A percentile compares a stretch with the other conserved stretches of the same genome.
phyloP scores from a whole-genome alignment of 2,888 invertebrate species.

The Artemia sinica region DNA sequence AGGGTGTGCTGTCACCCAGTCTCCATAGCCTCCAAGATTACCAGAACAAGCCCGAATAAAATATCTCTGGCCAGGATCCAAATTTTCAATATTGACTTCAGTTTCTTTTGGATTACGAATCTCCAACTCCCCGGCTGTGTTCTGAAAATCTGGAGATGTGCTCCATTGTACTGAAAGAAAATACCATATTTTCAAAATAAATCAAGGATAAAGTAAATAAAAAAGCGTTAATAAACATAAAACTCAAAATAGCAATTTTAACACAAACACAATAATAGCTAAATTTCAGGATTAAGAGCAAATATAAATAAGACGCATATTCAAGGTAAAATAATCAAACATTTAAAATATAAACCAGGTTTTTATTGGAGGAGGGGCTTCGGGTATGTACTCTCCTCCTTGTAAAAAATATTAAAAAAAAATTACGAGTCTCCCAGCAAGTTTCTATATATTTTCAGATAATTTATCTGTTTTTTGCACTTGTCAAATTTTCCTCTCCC shows the following conservation, averaged over 20 bases:
- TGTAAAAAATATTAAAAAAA: no score
- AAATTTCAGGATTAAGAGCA: neutral
- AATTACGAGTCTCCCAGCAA: no score
- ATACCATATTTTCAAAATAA: conserved; percentile 18
- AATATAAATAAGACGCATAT: no score
- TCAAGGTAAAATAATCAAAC: no score
- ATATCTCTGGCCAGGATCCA: conserved; percentile 69
- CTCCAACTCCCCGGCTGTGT: conserved; percentile 59
- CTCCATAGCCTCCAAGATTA: conserved; percentile 78
- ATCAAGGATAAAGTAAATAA: conserved; percentile 11
- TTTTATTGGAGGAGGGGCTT: no score
- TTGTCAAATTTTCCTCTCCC: no score
- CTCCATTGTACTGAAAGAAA: conserved; percentile 74
- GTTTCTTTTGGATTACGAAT: conserved; percentile 38
- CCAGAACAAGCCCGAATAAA: conserved; percentile 81
- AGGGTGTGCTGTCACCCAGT: conserved; percentile 55
- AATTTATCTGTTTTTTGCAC: no score
- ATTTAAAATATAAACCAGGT: no score
- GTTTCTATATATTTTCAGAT: no score
- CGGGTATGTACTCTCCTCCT: no score
- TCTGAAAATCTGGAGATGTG: conserved; percentile 59
- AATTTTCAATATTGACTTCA: conserved; percentile 46
- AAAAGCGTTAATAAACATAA: neutral
- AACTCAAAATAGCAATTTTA: neutral
- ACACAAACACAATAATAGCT: neutral